A percentile compares a stretch with the other conserved stretches of the same genome.
Conservation (phyloP, 1,140 invertebrate genomes). For the Papilio aristodemus region DNA sequence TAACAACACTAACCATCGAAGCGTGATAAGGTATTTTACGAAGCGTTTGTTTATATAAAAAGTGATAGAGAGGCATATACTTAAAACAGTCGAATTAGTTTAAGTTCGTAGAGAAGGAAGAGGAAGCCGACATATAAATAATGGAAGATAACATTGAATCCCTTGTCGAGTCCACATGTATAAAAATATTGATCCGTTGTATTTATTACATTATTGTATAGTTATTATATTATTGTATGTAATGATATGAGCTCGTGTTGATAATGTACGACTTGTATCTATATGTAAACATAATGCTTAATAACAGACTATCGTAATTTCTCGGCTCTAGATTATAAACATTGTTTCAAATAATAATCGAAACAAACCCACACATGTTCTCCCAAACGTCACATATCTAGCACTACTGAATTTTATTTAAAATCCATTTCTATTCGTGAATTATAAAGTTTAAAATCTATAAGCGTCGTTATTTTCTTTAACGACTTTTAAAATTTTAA, state of each 20-base stretch:
- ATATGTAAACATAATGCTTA: conserved; percentile 38
- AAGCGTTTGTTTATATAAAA: conserved; percentile 34
- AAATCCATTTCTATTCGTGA: conserved; percentile 15
- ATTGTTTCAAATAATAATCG: neutral
- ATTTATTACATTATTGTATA: too few species aligned
- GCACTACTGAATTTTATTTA: conserved; percentile 2
- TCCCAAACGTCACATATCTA: conserved; percentile 22
- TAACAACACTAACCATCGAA: conserved; percentile 40
- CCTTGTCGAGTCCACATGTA: too few species aligned
- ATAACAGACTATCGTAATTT: conserved; percentile 39
- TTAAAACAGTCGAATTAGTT: conserved; percentile 30
- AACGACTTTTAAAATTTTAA: conserved; percentile 28
- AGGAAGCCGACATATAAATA: conserved; percentile 60
- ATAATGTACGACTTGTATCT: conserved; percentile 38
- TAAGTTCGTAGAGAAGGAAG: conserved; percentile 41
- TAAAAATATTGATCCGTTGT: too few species aligned
- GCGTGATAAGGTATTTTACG: conserved; percentile 40
- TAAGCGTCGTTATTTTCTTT: conserved; percentile 21
- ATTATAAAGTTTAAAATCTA: conserved; percentile 15
- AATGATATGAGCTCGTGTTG: conserved; percentile 40
- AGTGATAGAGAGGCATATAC: conserved; percentile 32
- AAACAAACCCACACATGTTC: conserved; percentile 24
- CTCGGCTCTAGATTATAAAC: conserved; percentile 2
- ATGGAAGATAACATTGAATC: conserved; percentile 55
- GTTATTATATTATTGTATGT: conserved; percentile 28